phyloP scores from a whole-genome alignment of 2,797 vertebrate genomes.

The Rhincodon typus region DNA sequence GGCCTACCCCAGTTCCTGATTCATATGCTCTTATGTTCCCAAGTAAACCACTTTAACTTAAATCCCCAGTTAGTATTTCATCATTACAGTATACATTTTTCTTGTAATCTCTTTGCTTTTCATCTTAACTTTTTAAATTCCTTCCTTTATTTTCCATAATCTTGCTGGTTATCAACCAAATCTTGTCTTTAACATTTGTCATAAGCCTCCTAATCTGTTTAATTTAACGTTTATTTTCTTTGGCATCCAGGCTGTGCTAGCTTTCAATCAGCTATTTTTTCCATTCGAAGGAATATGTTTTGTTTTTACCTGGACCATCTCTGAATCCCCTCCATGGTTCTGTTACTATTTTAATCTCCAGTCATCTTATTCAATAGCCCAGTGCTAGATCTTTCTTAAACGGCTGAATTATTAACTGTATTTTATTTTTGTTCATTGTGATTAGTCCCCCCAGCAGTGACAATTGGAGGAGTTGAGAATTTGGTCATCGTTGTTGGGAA shows the following conservation, averaged over 20 bases:
- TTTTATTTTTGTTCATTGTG: not conserved
- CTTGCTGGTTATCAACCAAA: not conserved
- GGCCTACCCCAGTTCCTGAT: too few relatives aligned
- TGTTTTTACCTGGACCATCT: not conserved
- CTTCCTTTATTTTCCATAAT: not conserved
- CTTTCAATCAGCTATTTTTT: not conserved
- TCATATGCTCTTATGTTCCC: too few relatives aligned
- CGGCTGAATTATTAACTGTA: not conserved
- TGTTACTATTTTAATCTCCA: too few relatives aligned
- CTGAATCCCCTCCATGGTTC: too few relatives aligned
- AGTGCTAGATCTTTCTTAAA: not conserved
- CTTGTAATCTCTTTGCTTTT: not conserved
- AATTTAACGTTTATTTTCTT: not conserved
- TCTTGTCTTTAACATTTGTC: not conserved
- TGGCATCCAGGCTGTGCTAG: not conserved
- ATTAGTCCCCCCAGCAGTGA: conserved; percentile 42
- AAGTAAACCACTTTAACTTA: too few relatives aligned
- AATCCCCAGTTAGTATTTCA: too few relatives aligned
- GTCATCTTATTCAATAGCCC: not conserved
- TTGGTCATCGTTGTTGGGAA: conserved; percentile 47
- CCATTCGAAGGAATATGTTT: not conserved
- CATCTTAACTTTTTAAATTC: not conserved
- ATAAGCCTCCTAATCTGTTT: not conserved
- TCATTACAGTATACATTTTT: too few relatives aligned
- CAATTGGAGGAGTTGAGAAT: conserved; percentile 39